phyloP scores from a whole-genome alignment of 1,140 invertebrate species.

The Pararge aegeria region DNA sequence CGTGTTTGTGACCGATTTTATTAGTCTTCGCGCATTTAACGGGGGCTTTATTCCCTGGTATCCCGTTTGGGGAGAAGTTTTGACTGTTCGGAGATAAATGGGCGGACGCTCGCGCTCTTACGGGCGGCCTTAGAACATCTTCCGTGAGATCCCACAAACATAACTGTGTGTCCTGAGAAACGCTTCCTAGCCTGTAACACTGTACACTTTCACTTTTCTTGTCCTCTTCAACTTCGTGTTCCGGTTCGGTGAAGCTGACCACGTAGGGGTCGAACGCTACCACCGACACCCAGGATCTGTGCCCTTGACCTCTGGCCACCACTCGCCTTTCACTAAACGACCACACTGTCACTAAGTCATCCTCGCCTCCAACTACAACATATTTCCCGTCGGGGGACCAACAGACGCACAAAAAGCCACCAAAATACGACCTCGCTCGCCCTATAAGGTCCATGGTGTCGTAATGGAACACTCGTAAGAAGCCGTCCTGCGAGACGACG shows the following conservation, averaged over 20 bases:
- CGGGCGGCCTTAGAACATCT: constrained; percentile 89
- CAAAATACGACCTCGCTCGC: constrained; percentile 96
- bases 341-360: constrained; percentile 99
- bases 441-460: constrained; percentile 97
- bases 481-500: constrained; percentile 97
- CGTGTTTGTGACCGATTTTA: constrained; percentile 62
- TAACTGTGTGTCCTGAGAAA: constrained; percentile 98
- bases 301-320: constrained; percentile 96
- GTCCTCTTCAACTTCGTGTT: constrained; percentile 82
- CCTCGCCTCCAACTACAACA: constrained; percentile 98
- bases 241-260: constrained; percentile 69
- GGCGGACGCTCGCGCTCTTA: constrained; percentile 69
- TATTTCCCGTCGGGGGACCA: constrained; percentile 99
- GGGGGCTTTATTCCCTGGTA: constrained; percentile 50
- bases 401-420: constrained; percentile 96
- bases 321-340: constrained; percentile 95
- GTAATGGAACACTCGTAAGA: constrained; percentile 97
- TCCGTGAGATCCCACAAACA: constrained; percentile 99
- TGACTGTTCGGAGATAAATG: constrained; percentile 64
- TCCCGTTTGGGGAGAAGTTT: constrained; percentile 62
- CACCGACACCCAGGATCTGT: constrained; percentile 97
- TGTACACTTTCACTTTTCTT: constrained; percentile 77
- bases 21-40: constrained; percentile 49
- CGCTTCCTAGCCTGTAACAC: constrained; percentile 96
- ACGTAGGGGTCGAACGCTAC: constrained; percentile 98